Evolutionary conservation across 2,888 invertebrate genomes (phyloP), one percentile per base, ranked within the genome.

Genomic region (Tiphia femorata): DNA sequence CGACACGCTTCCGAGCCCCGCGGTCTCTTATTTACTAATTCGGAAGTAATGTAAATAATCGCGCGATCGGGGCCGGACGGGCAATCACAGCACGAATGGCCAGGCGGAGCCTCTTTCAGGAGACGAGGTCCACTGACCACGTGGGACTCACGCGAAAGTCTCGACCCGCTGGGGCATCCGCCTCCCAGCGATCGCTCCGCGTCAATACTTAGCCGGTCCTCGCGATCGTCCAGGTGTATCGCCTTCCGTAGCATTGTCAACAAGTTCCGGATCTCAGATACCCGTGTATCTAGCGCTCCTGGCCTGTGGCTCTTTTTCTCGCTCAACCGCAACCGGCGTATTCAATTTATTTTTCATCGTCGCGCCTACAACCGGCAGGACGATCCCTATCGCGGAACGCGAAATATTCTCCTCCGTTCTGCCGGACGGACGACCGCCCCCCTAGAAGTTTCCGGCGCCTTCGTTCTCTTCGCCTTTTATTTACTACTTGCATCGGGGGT

Each of bases 221-320:
- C 70, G 58, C 59, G 75, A 67, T 69, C 80, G 73, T 77, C 81
- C 81, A 75, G 80, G 82, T 82, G 81, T 83, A 83, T 83, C 83
- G 82, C 83, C 83, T 83, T 83, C 83, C 83, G 82, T 61, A 75
- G 67, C 79, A 80, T 83, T 83, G 83, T 83, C 81, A 75, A 71
- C 74, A 70, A 74, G 77, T 79, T 78, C 78, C 78, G 78, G 78
- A 79, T 77, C 70, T 76, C 68, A 76, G 75, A 71, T 64, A 64
- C 64, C 66, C 68, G 59, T 61, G 68, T 57, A 63, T 54, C 58
- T 46, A 16, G 7, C 33, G 29, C 54, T 56, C 64, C 55, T 41
- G 33, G 41, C 6, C 21, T 27, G 3, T 8, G 10, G 5, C 41
- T 30, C 30, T 30, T 44, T 41, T 46, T 14, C 44, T 48, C 12